Percentiles rank a stretch among this genome's conserved stretches.
These are phyloP conservation scores for Zoanthus solanderi DNA, from an alignment of 92 coral and sea anemone genomes.

Conservation along the genomic window DNA sequence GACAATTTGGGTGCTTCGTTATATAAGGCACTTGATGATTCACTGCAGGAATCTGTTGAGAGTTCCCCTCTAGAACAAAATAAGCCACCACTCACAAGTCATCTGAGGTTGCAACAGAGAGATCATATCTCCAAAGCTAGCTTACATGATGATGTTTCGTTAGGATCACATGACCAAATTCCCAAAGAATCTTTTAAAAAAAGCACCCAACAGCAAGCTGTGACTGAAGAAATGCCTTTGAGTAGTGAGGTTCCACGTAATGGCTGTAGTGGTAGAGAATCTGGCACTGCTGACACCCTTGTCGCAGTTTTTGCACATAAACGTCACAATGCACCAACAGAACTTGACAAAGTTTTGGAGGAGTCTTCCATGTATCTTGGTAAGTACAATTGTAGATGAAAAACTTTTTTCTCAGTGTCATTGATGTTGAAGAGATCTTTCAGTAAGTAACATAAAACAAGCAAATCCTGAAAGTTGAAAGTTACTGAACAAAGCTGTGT, in stretches of 20 bases:
- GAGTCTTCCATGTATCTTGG: slow-evolving; percentile 25
- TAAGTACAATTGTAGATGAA: not conserved
- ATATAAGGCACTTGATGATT: not conserved
- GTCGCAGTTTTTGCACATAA: slow-evolving; percentile 40
- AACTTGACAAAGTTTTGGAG: slow-evolving; percentile 33
- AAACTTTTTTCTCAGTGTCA: too few relatives aligned
- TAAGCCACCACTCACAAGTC: not conserved
- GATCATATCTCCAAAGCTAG: not conserved
- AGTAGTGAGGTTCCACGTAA: not conserved
- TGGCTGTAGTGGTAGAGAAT: not conserved
- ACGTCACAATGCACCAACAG: slow-evolving; percentile 11
- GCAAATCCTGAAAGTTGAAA: too few relatives aligned
- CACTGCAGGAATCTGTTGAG: not conserved
- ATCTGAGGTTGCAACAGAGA: not conserved
- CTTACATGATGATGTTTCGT: not conserved
- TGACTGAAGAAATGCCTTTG: not conserved
- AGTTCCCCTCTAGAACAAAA: not conserved
- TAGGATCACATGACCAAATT: slow-evolving; percentile 13
- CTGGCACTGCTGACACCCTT: not conserved
- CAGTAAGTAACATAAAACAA: not conserved
- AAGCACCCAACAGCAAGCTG: not conserved
- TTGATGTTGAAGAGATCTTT: not conserved
- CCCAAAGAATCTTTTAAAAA: not conserved
- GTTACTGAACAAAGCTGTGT: too few relatives aligned
- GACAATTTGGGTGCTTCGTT: not conserved